Evolutionary conservation across 1,140 invertebrate species (phyloP).

Genomic region (Cotesia vestalis): DNA sequence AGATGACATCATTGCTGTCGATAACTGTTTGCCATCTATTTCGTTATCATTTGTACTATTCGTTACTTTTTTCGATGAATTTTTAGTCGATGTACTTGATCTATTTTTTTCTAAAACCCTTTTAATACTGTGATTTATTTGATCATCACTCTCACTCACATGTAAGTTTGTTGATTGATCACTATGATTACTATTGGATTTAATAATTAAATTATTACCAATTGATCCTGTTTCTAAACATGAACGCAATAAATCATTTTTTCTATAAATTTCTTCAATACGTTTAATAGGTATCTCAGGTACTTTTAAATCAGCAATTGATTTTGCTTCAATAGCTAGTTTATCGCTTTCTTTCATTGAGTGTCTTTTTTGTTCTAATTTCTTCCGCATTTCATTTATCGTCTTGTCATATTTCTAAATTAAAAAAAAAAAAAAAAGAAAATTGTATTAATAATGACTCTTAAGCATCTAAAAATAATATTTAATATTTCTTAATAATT

Average conservation of each 20-base stretch:
- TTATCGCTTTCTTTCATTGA: slow-evolving; percentile 56
- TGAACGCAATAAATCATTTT: slow-evolving; percentile 55
- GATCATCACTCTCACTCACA: neutral
- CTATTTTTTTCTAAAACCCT: slow-evolving; percentile 37
- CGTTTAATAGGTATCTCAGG: slow-evolving; percentile 61
- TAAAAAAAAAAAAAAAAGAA: slow-evolving; percentile 19
- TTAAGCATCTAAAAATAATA: slow-evolving; percentile 1
- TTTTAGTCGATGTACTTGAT: slow-evolving; percentile 17
- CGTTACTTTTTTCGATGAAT: neutral
- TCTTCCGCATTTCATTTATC: slow-evolving; percentile 63
- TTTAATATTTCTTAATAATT: neutral
- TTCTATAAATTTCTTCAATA: slow-evolving; percentile 61
- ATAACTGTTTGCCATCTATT: no score
- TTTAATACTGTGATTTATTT: slow-evolving; percentile 35
- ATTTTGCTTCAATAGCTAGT: slow-evolving; percentile 58
- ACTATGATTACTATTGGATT: slow-evolving; percentile 6
- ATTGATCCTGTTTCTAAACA: slow-evolving; percentile 58
- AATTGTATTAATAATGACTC: neutral
- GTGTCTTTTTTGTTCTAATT: slow-evolving; percentile 56
- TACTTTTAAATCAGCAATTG: slow-evolving; percentile 61
- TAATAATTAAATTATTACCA: neutral
- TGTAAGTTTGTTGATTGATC: slow-evolving; percentile 32
- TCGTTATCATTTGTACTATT: no score
- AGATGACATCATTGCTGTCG: neutral
- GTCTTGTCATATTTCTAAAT: slow-evolving; percentile 61